Base-by-base conservation (phyloP, 2,113 vertebrate genomes). In the Pseudorasbora parva region DNA sequence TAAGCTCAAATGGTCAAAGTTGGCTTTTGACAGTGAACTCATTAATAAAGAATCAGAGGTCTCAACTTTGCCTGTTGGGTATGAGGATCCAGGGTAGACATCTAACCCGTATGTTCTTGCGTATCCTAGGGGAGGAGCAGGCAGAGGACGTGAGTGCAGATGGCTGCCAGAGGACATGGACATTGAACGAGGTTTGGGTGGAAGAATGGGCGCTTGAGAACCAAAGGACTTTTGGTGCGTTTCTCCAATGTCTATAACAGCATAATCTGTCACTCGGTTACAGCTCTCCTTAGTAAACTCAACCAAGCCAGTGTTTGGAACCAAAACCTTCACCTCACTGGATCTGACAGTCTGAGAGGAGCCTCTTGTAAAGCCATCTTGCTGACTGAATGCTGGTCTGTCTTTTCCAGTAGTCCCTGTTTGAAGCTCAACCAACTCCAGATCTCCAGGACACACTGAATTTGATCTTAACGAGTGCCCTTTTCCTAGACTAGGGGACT, bases 11-110 rank as follows among this genome's bases (percentile, higher is more conserved):
- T 94, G 95, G 76, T 95, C 94, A 71, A 94, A 94, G 66, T 91
- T 93, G 62, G 92, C 84, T 73, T 92, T 91, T 25, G 92, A 95
- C 33, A 93, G 79, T 1, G 90, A 92, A 79, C 91, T 91, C 85
- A 95, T 93, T 89, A 95, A 93, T 75, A 93, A 93, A 33, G 95
- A 94, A 88, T 95, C 95, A 30, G 95, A 90, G 82, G 93, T 95
- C 85, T 96, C 94, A 0, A 92, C 90, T 88, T 92, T 94, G n/a
- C 89, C 75, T 0, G 91, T 71, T 27, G 86, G 87, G 57, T 85
- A 89, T 9, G 87, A 88, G 8, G 86, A 84, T 62, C 73, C 87
- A 75, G 87, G 90, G 82, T 93, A 94, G 73, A 93, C 93, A 85
- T 90, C 88, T 51, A 94, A 71, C 56, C 93, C 92, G 73, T 75